Base-by-base conservation (phyloP, 2,797 vertebrate genomes). In the Melanotaenia parkinsoni region DNA sequence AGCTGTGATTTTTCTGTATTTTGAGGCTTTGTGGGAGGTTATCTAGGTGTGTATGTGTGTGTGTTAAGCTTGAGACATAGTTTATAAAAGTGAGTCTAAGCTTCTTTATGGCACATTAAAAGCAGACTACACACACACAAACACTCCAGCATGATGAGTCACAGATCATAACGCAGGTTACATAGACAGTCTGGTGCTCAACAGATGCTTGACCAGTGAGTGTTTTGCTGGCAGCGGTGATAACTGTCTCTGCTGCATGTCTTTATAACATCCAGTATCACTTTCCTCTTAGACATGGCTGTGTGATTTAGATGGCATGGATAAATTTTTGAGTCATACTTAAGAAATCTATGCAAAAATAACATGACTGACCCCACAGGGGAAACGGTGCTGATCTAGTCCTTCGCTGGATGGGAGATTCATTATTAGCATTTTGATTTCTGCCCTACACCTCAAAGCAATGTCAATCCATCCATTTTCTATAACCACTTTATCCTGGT, bases 71-170 rank as follows among this genome's bases (percentile, higher is more conserved):
- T 0, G 8, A 61, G 20, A 70, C 66, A 45, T 77, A 77, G 64
- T 68, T 81, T 80, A 85, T 82, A 70, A 80, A 76, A 86, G 76
- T 12, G 26, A n/a, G 66, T 24, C 82, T 80, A 61, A 77, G 37
- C 61, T 72, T 30, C 63, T 74, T 72, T 43, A 61, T 67, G 62
- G 28, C 58, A 67, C 8, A 32, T 4, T 43, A 47, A 60, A 81
- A 38, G 58, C 37, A 50, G 13, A 79, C 67, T 58, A 57, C 70
- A 56, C n/a, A 66, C 26, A 47, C 54, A 73, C 14, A 22, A 35
- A 43, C 61, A 65, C 74, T 35, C 61, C 57, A 58, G 53, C 66
- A 62, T 63, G 82, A 83, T 91, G 88, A 91, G 77, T 89, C 87
- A 90, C 63, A 67, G 66, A 83, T 81, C 70, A 63, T 54, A 60